Conservation (phyloP, 1,140 invertebrate genomes). For the Drosophila albomicans region DNA sequence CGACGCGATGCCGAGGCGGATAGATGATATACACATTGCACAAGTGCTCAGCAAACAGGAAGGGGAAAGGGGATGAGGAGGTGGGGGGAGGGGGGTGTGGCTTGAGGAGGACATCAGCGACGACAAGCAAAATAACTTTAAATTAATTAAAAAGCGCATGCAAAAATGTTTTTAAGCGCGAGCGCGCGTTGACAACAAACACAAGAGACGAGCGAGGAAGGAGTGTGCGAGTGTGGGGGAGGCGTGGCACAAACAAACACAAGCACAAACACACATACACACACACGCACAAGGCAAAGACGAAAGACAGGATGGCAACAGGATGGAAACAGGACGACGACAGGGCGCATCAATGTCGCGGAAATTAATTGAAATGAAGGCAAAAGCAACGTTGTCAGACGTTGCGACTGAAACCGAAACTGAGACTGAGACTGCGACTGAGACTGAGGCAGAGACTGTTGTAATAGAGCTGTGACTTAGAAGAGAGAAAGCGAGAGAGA, state of each 20-base stretch:
- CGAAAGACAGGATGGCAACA: constrained; percentile 12
- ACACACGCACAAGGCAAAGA: constrained; percentile 32
- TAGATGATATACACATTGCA: constrained; percentile 17
- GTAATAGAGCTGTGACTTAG: constrained; percentile 11
- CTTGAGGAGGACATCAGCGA: constrained; percentile 34
- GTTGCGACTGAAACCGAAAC: constrained; percentile 38
- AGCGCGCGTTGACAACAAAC: constrained; percentile 65
- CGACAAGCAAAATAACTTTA: constrained; percentile 80
- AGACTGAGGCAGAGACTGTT: constrained; percentile 29
- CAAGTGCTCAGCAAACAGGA: not conserved
- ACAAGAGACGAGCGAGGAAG: constrained; percentile 14
- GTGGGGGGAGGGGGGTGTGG: not conserved
- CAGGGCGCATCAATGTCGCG: constrained; percentile 76
- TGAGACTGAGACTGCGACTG: constrained; percentile 2
- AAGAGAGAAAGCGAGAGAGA: not conserved
- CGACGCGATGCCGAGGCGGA: constrained; percentile 9
- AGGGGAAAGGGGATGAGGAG: not conserved
- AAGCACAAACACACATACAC: constrained; percentile 34
- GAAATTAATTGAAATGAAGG: constrained; percentile 83
- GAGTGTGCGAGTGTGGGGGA: not conserved
- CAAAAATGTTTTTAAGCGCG: constrained; percentile 75
- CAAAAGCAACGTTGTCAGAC: constrained; percentile 60
- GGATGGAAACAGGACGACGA: constrained; percentile 44
- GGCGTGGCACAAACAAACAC: constrained; percentile 28
- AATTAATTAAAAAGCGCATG: constrained; percentile 82